Evolutionary conservation across 2,888 invertebrate species (phyloP).

Genomic region (Timema podura): DNA sequence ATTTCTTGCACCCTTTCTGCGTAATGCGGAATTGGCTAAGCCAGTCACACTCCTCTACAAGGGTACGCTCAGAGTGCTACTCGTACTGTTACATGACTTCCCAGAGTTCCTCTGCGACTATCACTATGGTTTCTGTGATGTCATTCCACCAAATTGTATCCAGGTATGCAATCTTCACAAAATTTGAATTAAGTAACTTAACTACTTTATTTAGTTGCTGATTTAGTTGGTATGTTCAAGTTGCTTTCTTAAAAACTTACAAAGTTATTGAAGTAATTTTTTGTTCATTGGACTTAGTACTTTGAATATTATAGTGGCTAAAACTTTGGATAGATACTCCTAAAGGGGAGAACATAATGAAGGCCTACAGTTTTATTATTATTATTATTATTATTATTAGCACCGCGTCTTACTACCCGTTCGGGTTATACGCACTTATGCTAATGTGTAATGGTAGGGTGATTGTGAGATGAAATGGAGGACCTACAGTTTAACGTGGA

Average conservation of each 20-base stretch:
- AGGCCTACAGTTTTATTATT: no score
- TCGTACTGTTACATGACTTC: constrained; percentile 96
- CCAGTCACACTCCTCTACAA: constrained; percentile 93
- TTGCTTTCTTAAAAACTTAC: background rate
- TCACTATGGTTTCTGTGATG: constrained; percentile 98
- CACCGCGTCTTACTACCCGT: no score
- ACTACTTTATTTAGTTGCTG: constrained; percentile 14
- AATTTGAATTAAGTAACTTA: background rate
- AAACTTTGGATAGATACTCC: no score
- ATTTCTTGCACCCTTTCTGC: constrained; percentile 92
- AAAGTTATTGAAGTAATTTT: constrained; percentile 7
- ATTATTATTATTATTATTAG: no score
- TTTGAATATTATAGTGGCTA: no score
- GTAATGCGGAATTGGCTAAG: constrained; percentile 94
- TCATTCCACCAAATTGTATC: constrained; percentile 98
- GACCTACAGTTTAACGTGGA: no score
- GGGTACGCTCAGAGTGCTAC: constrained; percentile 88
- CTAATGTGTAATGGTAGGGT: no score
- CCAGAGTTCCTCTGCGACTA: constrained; percentile 99
- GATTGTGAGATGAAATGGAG: no score
- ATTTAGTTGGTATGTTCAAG: constrained; percentile 16
- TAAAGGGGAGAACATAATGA: no score
- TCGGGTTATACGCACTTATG: no score
- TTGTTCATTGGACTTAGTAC: background rate
- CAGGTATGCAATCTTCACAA: constrained; percentile 46